Evolutionary conservation across 2,113 vertebrate species (phyloP), one percentile per base, ranked within the genome.

Genomic region (Tapirus terrestris): DNA sequence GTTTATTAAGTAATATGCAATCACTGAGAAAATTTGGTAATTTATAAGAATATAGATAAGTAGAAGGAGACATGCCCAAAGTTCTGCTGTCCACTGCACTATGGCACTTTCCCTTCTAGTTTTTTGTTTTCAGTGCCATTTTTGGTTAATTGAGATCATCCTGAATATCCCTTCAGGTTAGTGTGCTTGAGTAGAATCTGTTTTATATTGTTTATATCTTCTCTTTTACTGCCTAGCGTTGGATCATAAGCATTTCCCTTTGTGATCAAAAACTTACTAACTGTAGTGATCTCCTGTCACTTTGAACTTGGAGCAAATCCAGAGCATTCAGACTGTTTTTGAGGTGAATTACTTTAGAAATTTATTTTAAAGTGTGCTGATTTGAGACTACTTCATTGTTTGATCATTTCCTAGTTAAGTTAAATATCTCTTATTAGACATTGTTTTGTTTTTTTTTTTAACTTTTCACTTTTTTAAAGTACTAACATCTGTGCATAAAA

Each of bases 261-360:
- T 53, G 31, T 53, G 18, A 60, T 90, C n/a, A 90, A 23, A 63
- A 76, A 33, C 48, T 72, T 70, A 53, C 60, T 67, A 6, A 39
- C 1, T 20, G 2, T 53, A 58, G 77, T 81, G 51, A 63, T 88
- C 76, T 93, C 16, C 29, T 90, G 23, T 91, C 45, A 56, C 17
- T 95, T 84, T 83, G 68, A 83, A 76, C 33, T 92, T 92, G 60
- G 61, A 92, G n/a, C 67, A 87, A 3, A 81, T 76, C 48, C 20
- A 87, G 84, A 73, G 17, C 21, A 20, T 68, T 96, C 5, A 56
- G 33, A 77, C 27, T 72, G 33, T 31, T 88, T 82, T 79, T 91
- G 70, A 67, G 67, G 60, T 70, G 16, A 56, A n/a, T 48, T 77
- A 73, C 61, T n/a, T 75, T 80, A 60, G 61, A 96, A 51, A 39